Evolutionary conservation across 2,797 vertebrate species (phyloP), one percentile per base, ranked within the genome.

Genomic region (Phaenicophaeus curvirostris): DNA sequence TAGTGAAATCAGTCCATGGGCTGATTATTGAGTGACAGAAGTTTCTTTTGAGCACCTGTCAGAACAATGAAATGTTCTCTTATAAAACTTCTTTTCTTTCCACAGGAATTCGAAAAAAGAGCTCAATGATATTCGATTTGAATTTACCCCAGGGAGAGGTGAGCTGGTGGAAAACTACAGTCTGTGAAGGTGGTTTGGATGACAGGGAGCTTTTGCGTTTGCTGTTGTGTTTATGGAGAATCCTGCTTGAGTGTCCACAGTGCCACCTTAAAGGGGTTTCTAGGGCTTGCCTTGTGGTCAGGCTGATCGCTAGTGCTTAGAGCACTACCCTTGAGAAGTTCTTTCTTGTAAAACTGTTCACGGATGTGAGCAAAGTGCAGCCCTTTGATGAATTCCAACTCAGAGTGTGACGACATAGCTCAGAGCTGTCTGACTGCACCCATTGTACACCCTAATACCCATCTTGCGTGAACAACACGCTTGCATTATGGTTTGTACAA

Each of bases 71-170:
- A 62, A 55, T 41, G 9, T 15, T 62, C 17, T 67, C 8, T 33
- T 53, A 3, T 39, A 19, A 66, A 62, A 63, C n/a, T 69, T 89
- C 9, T 95, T 31, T 75, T 96, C 53, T 95, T 93, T 68, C 46
- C 63, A 21, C 96, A 99, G 99, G 98, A 99, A 99, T 98, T 98
- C 98, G 79, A 99, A 99, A 98, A 99, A 99, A 97, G 99, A 99
- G 91, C 98, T 99, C 80, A 99, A 99, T 88, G 99, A 99, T 96
- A 99, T 99, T 96, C 98, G 99, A 95, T 99, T 99, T 96, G 99
- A 99, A 96, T 99, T 99, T 81, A 99, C 99, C 98, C 99, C 99
- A 76, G 99, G 99, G 73, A 99, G 99, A 99, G 99, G 99, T 99
- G 73, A 98, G 98, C 53, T 66, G 50, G 12, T 55, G 74, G 82